Evolutionary conservation across 2,113 vertebrate genomes (phyloP), one percentile per base, ranked within the genome.

Genomic region (Festucalex cinctus): DNA sequence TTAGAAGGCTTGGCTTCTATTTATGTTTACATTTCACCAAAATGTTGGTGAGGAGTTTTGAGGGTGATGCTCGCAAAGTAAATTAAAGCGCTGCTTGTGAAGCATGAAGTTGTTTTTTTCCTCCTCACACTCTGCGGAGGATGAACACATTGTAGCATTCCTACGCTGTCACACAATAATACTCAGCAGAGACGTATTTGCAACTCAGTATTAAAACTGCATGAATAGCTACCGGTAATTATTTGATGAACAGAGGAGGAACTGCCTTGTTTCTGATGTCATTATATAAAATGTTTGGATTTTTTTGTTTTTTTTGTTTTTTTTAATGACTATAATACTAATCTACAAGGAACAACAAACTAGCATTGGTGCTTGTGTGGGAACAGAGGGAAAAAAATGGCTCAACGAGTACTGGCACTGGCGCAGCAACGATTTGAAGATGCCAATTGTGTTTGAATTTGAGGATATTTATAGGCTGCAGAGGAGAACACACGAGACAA

Each of bases 11-110:
- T 0, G 4, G 68, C 16, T 39, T 58, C 71, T 39, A 35, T 75
- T 73, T 84, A 54, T 79, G 58, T 78, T 83, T 76, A 77, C 57
- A 63, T 63, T 82, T 65, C 32, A 71, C 44, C 39, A 54, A 74
- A 69, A 64, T 77, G 73, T 80, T 73, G 49, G 68, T 59, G 36
- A 43, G 65, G 35, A 61, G 66, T 65, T 20, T 24, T 22, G 54
- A 39, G 13, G 36, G 66, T 59, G 71, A 70, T 62, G 69, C 4
- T 49, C 72, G 66, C 22, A 3, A 22, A 66, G 70, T 58, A 58
- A 71, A 80, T 12, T 54, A 46, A 66, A 70, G 43, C 19, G 49
- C 54, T 62, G 24, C 60, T 44, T 70, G 56, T 59, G 8, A 76
- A 69, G 57, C n/a, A 2, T 43, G 26, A 39, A 49, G 71, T 17